Percentiles rank a stretch among this genome's conserved stretches.
Conservation (phyloP, 2,797 vertebrate species). For the Hephaestus fuliginosus region DNA sequence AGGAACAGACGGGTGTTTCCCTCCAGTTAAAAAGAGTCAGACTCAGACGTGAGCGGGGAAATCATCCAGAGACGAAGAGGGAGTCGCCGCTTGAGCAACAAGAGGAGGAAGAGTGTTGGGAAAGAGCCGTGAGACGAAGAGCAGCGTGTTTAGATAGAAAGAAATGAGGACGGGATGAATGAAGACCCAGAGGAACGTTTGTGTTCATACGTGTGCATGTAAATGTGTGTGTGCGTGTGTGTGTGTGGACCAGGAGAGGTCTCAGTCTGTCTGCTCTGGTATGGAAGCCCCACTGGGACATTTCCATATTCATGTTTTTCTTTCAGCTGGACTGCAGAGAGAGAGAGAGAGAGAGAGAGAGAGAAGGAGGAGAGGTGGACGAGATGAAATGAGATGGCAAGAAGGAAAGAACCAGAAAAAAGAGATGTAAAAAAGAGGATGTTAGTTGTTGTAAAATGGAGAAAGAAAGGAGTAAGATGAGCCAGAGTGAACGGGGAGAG, state of each 20-base stretch:
- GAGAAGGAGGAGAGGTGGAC: no score
- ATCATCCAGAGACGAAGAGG: constrained; percentile 19
- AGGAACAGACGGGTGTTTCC: constrained; percentile 64
- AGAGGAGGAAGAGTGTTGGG: constrained; percentile 20
- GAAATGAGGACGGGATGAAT: constrained; percentile 37
- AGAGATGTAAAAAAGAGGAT: neutral
- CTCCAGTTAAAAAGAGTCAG: constrained; percentile 18
- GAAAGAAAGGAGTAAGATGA: neutral
- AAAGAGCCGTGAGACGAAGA: constrained; percentile 23
- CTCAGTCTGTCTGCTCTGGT: constrained; percentile 2
- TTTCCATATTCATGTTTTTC: constrained; percentile 32
- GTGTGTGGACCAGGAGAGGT: constrained; percentile 12
- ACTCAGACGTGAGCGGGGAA: constrained; percentile 19
- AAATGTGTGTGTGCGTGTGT: constrained; percentile 4
- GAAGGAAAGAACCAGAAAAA: no score
- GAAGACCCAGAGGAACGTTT: constrained; percentile 7
- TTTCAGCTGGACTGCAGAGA: neutral
- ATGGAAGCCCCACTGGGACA: constrained; percentile 44
- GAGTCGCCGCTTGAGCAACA: constrained; percentile 38
- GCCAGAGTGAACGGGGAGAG: neutral
- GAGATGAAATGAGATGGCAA: neutral
- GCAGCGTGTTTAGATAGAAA: constrained; percentile 24
- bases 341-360: neutral
- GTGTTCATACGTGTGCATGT: neutral
- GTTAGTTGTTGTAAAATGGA: neutral